A percentile compares a stretch with the other conserved stretches of the same genome.
Evolutionary conservation across 2,888 invertebrate genomes (phyloP).

Genomic region (Shargacucullia verbasci): DNA sequence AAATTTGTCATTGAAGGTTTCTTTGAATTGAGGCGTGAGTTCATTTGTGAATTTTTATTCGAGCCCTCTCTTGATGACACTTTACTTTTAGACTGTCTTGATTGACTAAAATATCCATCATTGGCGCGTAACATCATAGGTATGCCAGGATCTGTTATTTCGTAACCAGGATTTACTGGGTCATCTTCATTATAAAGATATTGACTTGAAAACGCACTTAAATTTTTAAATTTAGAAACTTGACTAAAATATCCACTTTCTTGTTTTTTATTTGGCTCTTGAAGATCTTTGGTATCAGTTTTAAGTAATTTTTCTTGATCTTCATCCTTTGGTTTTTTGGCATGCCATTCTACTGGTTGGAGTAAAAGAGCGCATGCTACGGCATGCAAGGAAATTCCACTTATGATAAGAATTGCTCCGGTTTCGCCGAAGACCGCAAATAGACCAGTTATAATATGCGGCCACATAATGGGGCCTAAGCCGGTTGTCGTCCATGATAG

Average conservation of each 20-base stretch:
- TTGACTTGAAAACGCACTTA: slow-evolving; percentile 90
- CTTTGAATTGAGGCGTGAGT: slow-evolving; percentile 83
- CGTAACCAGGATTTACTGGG: slow-evolving; percentile 89
- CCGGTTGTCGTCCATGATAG: slow-evolving; percentile 92
- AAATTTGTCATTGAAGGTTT: slow-evolving; percentile 85
- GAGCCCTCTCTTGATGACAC: slow-evolving; percentile 82
- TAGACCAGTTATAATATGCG: slow-evolving; percentile 91
- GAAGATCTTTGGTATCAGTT: slow-evolving; percentile 49
- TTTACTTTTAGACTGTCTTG: slow-evolving; percentile 80
- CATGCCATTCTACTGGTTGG: slow-evolving; percentile 93
- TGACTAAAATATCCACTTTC: slow-evolving; percentile 82
- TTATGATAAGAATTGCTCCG: slow-evolving; percentile 91
- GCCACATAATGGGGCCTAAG: slow-evolving; percentile 92
- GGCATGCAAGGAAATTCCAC: slow-evolving; percentile 91
- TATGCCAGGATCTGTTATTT: slow-evolving; percentile 91
- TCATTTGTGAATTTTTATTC: slow-evolving; percentile 80
- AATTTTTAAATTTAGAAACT: slow-evolving; percentile 78
- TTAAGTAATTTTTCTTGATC: slow-evolving; percentile 72
- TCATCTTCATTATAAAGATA: slow-evolving; percentile 91
- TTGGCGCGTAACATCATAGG: slow-evolving; percentile 91
- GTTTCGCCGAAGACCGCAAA: slow-evolving; percentile 90
- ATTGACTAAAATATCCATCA: slow-evolving; percentile 90
- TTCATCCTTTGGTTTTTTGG: slow-evolving; percentile 77
- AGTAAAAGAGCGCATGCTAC: slow-evolving; percentile 91
- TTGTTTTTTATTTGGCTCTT: slow-evolving; percentile 63